Conservation (phyloP, 2,888 invertebrate genomes). For the Eulithis prunata region DNA sequence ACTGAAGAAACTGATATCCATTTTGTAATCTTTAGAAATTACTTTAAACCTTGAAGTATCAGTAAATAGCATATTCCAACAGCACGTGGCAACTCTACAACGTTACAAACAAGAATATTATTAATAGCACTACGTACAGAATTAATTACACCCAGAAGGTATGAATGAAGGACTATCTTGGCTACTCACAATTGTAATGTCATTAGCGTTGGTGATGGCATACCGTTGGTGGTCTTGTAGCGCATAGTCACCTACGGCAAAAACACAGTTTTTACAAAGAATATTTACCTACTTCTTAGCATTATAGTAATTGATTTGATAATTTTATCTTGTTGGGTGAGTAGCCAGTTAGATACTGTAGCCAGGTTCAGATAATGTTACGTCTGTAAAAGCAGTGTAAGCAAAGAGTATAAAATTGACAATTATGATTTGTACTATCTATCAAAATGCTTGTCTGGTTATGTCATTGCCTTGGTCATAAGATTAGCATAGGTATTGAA, state of each 20-base stretch:
- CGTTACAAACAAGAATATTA: conserved; percentile 19
- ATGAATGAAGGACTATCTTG: conserved; percentile 29
- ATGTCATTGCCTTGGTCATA: too few relatives aligned
- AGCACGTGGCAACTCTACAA: background rate
- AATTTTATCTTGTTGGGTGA: too few relatives aligned
- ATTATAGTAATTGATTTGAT: background rate
- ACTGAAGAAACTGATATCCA: background rate
- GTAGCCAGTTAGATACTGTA: too few relatives aligned
- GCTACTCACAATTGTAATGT: conserved; percentile 70
- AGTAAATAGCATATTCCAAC: background rate
- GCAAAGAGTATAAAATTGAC: too few relatives aligned
- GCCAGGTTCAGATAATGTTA: too few relatives aligned
- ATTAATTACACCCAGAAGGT: conserved; percentile 14
- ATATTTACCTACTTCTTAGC: conserved; percentile 21
- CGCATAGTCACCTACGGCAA: conserved; percentile 69
- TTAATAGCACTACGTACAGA: conserved; percentile 10
- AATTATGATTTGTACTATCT: too few relatives aligned
- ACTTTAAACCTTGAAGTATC: background rate
- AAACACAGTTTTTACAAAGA: conserved; percentile 49
- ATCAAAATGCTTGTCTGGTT: too few relatives aligned
- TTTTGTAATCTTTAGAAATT: background rate
- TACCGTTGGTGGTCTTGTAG: conserved; percentile 59
- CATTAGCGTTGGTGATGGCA: conserved; percentile 65
- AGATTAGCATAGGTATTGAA: too few relatives aligned
- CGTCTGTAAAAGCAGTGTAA: too few relatives aligned